Evolutionary conservation across 37 sponge, comb jelly and placozoan species (phyloP).

Genomic region (Beroe forskalii): DNA sequence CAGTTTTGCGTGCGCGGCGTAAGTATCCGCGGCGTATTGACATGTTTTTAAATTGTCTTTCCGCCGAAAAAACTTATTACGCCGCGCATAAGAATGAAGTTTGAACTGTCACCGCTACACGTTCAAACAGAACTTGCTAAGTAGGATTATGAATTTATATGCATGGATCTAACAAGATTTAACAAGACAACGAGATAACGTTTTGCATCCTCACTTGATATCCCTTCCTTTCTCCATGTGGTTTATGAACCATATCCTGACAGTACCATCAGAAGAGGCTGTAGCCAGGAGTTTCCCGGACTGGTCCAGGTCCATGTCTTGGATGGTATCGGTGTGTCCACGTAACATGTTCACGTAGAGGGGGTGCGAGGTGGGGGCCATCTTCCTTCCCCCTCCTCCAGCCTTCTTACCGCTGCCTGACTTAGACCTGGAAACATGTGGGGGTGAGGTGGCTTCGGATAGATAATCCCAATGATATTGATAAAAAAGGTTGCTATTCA

Average conservation of each 20-base stretch:
- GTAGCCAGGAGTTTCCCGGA: constrained; percentile 50
- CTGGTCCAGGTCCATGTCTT: constrained; percentile 53
- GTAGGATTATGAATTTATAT: no score
- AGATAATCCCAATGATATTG: not conserved
- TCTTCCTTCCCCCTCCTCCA: not conserved
- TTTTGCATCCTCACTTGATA: constrained; percentile 13
- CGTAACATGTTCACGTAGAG: constrained; percentile 61
- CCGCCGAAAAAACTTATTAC: no score
- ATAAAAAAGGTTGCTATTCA: not conserved
- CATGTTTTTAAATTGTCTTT: no score
- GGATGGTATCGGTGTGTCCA: constrained; percentile 45
- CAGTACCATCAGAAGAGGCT: constrained; percentile 26
- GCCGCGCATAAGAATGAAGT: no score
- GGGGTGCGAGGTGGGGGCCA: constrained; percentile 57
- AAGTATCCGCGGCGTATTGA: no score
- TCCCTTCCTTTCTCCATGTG: constrained; percentile 58
- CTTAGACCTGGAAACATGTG: constrained; percentile 26
- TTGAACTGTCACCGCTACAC: no score
- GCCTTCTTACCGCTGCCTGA: not conserved
- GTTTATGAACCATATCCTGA: constrained; percentile 30
- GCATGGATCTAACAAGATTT: not conserved
- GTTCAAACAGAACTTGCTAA: no score
- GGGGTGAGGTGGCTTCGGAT: no score
- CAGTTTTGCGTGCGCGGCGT: no score
- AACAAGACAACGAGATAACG: not conserved